Evolutionary conservation across 2,888 invertebrate species (phyloP).

Genomic region (Alentia gelatinosa): DNA sequence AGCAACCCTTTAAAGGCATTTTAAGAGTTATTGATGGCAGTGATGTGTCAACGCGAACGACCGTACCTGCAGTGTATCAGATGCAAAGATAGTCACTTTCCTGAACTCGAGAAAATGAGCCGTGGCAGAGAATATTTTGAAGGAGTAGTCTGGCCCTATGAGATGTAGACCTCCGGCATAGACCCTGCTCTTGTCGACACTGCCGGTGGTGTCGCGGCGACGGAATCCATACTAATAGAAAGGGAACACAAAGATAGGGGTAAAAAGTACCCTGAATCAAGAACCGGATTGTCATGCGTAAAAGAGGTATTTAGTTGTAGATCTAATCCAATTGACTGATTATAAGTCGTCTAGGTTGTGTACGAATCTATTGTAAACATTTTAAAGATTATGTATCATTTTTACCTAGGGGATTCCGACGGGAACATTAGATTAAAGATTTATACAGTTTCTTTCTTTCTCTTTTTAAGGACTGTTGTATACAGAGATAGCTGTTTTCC

Average conservation of each 20-base stretch:
- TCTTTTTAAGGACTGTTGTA: too few species aligned
- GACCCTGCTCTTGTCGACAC: slow-evolving; percentile 69
- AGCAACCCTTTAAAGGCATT: too few species aligned
- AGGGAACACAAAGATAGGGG: neutral
- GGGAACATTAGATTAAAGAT: too few species aligned
- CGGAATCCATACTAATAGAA: slow-evolving; percentile 67
- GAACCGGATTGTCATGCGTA: neutral
- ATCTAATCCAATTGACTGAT: neutral
- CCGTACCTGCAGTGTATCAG: slow-evolving; percentile 73
- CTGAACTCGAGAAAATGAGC: slow-evolving; percentile 69
- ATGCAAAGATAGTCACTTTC: slow-evolving; percentile 70
- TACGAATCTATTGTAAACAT: too few species aligned
- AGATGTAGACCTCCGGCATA: slow-evolving; percentile 71
- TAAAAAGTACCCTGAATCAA: neutral
- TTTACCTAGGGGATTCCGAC: too few species aligned
- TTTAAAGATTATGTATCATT: too few species aligned
- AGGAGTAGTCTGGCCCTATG: slow-evolving; percentile 74
- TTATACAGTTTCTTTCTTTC: too few species aligned
- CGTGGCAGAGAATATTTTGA: slow-evolving; percentile 71
- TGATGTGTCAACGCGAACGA: too few species aligned
- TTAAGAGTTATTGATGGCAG: too few species aligned
- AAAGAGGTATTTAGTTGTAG: neutral
- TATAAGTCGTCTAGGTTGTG: too few species aligned
- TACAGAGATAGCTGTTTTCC: too few species aligned
- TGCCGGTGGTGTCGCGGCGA: slow-evolving; percentile 73